Conservation (phyloP, 2,888 invertebrate genomes). For the Nyleta sp. region DNA sequence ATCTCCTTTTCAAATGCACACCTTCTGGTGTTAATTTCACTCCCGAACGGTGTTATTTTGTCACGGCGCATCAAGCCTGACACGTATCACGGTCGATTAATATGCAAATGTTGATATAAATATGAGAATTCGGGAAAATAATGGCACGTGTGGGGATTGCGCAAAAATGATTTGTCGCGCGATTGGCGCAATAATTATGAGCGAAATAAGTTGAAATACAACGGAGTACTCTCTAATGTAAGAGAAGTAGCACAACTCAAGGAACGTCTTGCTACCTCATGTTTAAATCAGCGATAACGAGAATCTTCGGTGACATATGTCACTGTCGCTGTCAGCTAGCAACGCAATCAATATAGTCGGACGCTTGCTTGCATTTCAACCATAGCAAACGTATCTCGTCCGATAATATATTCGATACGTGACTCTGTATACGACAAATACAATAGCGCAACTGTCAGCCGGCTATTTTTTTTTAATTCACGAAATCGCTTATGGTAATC, state of each 20-base stretch:
- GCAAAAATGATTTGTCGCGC: constrained; percentile 17
- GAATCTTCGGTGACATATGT: constrained; percentile 82
- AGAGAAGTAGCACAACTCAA: constrained; percentile 72
- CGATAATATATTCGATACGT: constrained; percentile 82
- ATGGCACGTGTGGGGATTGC: no score
- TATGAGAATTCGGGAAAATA: no score
- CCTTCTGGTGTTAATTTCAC: no score
- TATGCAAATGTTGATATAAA: no score
- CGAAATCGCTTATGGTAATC: constrained; percentile 55
- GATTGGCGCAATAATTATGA: constrained; percentile 36
- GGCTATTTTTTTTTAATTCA: constrained; percentile 54
- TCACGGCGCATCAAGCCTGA: no score
- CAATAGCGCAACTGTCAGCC: constrained; percentile 62
- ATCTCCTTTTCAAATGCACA: no score
- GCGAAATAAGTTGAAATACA: constrained; percentile 37
- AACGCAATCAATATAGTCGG: constrained; percentile 82
- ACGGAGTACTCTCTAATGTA: constrained; percentile 68
- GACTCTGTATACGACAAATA: constrained; percentile 75
- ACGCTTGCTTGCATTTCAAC: constrained; percentile 74
- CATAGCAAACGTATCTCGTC: constrained; percentile 75
- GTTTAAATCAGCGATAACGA: constrained; percentile 83
- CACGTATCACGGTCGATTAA: no score
- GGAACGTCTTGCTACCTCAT: constrained; percentile 80
- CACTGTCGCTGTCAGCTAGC: constrained; percentile 82
- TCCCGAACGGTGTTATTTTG: no score